phyloP scores from a whole-genome alignment of 2,888 invertebrate genomes.

The Platerodrilus igneus region DNA sequence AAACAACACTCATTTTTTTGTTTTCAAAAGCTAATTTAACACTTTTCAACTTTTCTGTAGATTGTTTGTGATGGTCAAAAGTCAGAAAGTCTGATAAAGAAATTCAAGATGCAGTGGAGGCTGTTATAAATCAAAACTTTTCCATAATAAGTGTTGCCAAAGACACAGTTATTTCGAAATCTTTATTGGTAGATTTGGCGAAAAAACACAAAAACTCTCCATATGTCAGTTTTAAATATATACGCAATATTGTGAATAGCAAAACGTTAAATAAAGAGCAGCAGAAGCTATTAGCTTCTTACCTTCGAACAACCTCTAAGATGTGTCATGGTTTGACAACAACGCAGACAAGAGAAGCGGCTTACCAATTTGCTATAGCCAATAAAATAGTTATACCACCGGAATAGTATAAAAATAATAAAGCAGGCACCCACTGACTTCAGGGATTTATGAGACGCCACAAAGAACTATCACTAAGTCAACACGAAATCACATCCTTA shows the following conservation, averaged over 20 bases:
- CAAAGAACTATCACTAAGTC: constrained; percentile 10
- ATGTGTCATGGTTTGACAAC: constrained; percentile 20
- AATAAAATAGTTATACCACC: constrained; percentile 13
- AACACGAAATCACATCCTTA: constrained; percentile 15
- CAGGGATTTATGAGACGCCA: constrained; percentile 14
- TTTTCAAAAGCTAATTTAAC: constrained; percentile 2
- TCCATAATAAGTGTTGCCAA: constrained; percentile 21
- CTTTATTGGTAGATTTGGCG: constrained; percentile 5
- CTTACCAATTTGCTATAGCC: constrained; percentile 14
- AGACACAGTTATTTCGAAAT: constrained; percentile 18
- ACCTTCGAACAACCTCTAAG: constrained; percentile 14
- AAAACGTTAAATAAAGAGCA: constrained; percentile 10
- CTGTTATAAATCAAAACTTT: constrained; percentile 20
- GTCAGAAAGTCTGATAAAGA: constrained; percentile 5
- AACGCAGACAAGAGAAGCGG: constrained; percentile 16
- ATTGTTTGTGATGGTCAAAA: constrained; percentile 3
- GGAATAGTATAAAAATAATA: constrained; percentile 13
- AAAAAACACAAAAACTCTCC: constrained; percentile 4
- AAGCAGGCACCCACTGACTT: constrained; percentile 17
- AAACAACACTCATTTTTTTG: not conserved
- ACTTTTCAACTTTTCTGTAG: not conserved
- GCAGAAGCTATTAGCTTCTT: constrained; percentile 11
- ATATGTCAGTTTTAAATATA: constrained; percentile 2
- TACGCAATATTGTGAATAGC: not conserved
- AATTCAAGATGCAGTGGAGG: constrained; percentile 7